Evolutionary conservation across 2,888 invertebrate species (phyloP).

Genomic region (Campoletis raptor): DNA sequence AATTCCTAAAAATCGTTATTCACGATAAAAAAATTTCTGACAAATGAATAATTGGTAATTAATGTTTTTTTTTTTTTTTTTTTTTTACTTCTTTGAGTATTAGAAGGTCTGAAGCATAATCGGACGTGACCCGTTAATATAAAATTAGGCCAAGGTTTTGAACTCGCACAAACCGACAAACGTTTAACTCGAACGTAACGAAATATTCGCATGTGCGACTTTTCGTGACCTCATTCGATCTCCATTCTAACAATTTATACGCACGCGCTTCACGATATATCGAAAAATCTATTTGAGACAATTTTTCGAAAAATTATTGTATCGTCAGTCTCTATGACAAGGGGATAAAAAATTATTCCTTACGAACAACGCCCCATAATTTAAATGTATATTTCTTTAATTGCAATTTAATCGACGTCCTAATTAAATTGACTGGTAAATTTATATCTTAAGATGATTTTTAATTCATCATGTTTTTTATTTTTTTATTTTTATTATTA

Average conservation of each 20-base stretch:
- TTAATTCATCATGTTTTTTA: neutral
- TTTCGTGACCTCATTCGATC: conserved; percentile 69
- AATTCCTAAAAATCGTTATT: neutral
- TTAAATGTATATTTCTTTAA: neutral
- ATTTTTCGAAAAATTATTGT: neutral
- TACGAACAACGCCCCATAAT: neutral
- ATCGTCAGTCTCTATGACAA: neutral
- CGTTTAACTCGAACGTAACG: conserved; percentile 30
- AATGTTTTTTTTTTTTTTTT: neutral
- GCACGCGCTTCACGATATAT: neutral
- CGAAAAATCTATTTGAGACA: neutral
- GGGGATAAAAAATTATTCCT: neutral
- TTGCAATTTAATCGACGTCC: neutral
- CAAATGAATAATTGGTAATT: neutral
- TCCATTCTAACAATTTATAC: neutral
- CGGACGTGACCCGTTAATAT: conserved; percentile 42
- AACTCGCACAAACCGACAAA: conserved; percentile 41
- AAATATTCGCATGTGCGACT: conserved; percentile 72
- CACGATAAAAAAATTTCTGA: neutral
- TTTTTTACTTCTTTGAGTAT: conserved; percentile 28
- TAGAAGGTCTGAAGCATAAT: conserved; percentile 66
- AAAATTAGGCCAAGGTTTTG: conserved; percentile 75
- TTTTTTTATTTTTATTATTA: neutral
- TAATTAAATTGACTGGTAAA: neutral
- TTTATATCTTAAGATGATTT: neutral